A percentile compares a stretch with the other conserved stretches of the same genome.
Conservation (phyloP, 2,888 invertebrate genomes). For the Oxytorus armatus region DNA sequence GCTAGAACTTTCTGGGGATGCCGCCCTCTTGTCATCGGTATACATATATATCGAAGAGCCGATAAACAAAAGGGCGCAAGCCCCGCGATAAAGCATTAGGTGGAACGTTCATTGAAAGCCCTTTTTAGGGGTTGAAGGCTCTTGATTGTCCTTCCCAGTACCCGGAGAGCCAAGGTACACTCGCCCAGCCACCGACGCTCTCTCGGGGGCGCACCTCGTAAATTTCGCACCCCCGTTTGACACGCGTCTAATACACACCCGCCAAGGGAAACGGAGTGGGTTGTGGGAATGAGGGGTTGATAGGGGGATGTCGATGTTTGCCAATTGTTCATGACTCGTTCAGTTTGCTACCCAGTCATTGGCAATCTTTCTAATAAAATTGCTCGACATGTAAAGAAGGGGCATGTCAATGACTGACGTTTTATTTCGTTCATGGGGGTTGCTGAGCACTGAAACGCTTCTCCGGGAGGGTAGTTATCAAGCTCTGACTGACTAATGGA, state of each 20-base stretch:
- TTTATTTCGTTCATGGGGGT: no score
- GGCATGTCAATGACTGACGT: no score
- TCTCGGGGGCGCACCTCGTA: slow-evolving; percentile 81
- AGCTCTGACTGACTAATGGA: background rate
- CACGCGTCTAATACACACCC: slow-evolving; percentile 79
- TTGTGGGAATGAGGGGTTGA: slow-evolving; percentile 53
- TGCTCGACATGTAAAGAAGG: no score
- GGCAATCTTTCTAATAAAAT: background rate
- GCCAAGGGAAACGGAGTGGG: slow-evolving; percentile 67
- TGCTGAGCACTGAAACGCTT: no score
- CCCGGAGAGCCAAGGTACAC: slow-evolving; percentile 65
- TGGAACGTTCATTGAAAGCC: background rate
- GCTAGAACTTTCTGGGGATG: slow-evolving; percentile 13
- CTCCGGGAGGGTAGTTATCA: no score
- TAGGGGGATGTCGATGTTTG: no score
- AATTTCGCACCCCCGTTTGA: slow-evolving; percentile 82
- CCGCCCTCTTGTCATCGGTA: slow-evolving; percentile 4
- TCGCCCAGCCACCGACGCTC: slow-evolving; percentile 34
- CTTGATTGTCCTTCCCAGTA: slow-evolving; percentile 13
- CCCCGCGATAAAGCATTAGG: background rate
- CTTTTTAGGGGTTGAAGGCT: background rate
- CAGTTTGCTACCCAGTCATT: no score
- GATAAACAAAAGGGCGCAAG: slow-evolving; percentile 8
- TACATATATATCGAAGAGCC: no score
- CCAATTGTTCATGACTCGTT: no score